Base-by-base conservation (phyloP, 2,113 vertebrate genomes). In the Circaetus gallicus region DNA sequence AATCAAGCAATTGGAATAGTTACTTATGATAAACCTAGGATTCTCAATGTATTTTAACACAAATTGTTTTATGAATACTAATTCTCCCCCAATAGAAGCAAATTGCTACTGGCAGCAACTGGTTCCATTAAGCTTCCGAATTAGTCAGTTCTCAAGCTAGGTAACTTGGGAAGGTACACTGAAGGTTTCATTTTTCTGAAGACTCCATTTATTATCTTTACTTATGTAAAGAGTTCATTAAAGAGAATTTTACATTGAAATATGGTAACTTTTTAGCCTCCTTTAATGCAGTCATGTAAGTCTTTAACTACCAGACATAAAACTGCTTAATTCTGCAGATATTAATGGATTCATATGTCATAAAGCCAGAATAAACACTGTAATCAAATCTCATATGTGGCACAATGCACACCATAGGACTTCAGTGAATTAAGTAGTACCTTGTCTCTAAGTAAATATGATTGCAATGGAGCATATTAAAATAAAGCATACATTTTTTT, bases 191-290 rank as follows among this genome's bases (percentile, higher is more conserved):
- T 83, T 42, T 82, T 96, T 74, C 66, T 88, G 45, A 96, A 86
- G 74, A 81, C 21, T 59, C 11, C 72, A 79, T 94, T 92, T 95
- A 92, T 80, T 88, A 86, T 56, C 85, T 94, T 91, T 74, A 82
- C 73, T 85, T 90, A 70, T 9, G 12, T 84, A 91, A 93, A 78
- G 79, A 65, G 65, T 93, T 91, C 73, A 91, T 89, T 91, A 95
- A 87, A 61, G 95, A 85, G 25, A 88, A 69, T 72, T 91, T 90
- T 93, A 73, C 26, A 28, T 53, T 96, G 89, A 93, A 95, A 90
- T 93, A 82, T 53, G 53, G 66, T 59, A 93, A 89, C 74, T 63
- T 93, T 92, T 88, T 94, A 86, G 42, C 55, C 74, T 90, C 10
- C 59, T 80, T 89, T 92, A 93, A 82, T 96, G 71, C 32, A 94